These are phyloP conservation scores for Caradrina clavipalpis DNA, from an alignment of 2,888 invertebrate species.

Conservation along the genomic window DNA sequence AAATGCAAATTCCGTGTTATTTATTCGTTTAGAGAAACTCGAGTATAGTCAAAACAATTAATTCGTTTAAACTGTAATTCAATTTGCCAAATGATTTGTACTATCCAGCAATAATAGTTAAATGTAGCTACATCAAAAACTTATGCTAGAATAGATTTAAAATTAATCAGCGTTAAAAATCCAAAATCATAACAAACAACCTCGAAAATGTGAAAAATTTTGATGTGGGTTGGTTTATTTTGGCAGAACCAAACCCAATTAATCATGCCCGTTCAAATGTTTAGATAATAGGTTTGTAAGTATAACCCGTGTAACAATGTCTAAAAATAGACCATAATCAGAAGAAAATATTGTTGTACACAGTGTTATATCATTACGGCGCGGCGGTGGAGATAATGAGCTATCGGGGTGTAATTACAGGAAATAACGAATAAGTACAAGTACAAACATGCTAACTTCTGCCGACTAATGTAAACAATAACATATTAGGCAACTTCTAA, in stretches of 20 bases:
- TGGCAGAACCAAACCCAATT: too few relatives aligned
- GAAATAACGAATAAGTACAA: constrained; percentile 48
- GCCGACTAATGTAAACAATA: constrained; percentile 38
- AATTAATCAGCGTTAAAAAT: too few relatives aligned
- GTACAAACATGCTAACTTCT: constrained; percentile 35
- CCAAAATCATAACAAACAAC: too few relatives aligned
- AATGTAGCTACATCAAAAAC: too few relatives aligned
- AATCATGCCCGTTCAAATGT: constrained; percentile 18
- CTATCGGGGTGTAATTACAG: constrained; percentile 50
- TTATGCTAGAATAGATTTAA: too few relatives aligned
- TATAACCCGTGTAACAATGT: not conserved
- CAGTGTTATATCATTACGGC: constrained; percentile 47
- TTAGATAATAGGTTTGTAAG: not conserved
- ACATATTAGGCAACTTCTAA: constrained; percentile 19
- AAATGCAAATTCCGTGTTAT: constrained; percentile 29
- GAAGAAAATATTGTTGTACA: constrained; percentile 48
- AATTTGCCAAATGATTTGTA: too few relatives aligned
- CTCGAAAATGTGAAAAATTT: too few relatives aligned
- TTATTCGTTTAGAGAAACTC: constrained; percentile 2
- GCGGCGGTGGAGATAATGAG: constrained; percentile 48
- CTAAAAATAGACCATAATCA: constrained; percentile 56
- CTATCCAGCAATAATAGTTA: too few relatives aligned
- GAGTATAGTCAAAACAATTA: too few relatives aligned
- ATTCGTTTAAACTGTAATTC: too few relatives aligned
- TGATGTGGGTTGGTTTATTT: too few relatives aligned